Base-by-base conservation (phyloP, 2,888 invertebrate genomes). In the Unio delphinus region DNA sequence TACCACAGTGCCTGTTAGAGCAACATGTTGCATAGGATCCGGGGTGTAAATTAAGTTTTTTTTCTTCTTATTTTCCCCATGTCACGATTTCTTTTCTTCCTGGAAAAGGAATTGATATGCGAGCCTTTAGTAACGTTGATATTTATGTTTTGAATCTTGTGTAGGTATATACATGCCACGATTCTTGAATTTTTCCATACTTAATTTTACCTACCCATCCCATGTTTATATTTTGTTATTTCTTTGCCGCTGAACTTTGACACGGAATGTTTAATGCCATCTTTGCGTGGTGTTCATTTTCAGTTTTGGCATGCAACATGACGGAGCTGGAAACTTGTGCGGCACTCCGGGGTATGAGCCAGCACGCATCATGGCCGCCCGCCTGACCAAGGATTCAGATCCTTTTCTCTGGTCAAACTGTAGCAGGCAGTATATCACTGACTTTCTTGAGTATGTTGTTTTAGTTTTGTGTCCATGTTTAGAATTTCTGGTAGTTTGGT, bases 281-380 rank as follows among this genome's bases (percentile, higher is more conserved):
- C 28, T 45, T 4, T 20, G 6, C 20, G 30, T 20, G 11, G 3
- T 7, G 45, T 55, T 18, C 23, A 5, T n/a, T 65, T 72, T 17
- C 72, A 88, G 88, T 79, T 87, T 88, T 75, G 89, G 88, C 1
- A 88, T 89, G 88, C 88, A 87, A 67, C 89, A 89, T 72, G 89
- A 89, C 67, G 88, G 88, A 1, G 84, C 84, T 3, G 87, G 87
- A 26, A 89, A 89, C 75, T 75, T 80, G 30, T 89, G 89, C 72
- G 88, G 88, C 3, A 81, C 80, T 15, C 85, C 86, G 7, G 88
- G 87, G 0, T 75, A 83, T 60, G 86, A 88, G 68, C 80, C 86
- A 55, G 87, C 88, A 1, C 80, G 83, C 56, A 83, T 89, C 66
- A 89, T 89, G 89, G 87, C 89, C 7, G 84, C 88, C 3, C 82